Evolutionary conservation across 2,888 invertebrate species (phyloP), one percentile per base, ranked within the genome.

Genomic region (Machimus atricapillus): DNA sequence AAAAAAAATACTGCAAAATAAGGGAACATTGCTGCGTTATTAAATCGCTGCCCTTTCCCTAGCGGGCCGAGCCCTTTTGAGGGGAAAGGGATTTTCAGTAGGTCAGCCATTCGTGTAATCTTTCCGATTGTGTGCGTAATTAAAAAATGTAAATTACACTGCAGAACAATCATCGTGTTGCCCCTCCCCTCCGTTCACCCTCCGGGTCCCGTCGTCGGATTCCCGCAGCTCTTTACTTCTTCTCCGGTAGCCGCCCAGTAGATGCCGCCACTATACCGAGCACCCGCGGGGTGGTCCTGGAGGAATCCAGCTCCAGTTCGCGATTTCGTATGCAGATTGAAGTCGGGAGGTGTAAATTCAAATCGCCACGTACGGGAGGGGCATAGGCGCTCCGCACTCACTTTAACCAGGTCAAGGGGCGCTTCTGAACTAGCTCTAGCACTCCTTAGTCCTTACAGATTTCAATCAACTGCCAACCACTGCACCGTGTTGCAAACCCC

Each of bases 61-160:
- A 34, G 7, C 34, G 0, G 34, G 34, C 7, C 7, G 19, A 66
- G 1, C 23, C 66, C 27, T 66, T 66, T 23, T 19, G 12, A 46
- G 27, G 19, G 76, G 31, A 34, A 34, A 7, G 34, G 34, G 34
- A 0, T 34, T 37, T 4, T 14, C 73, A 74, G 23, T 16, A 31
- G 76, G 76, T 37, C 37, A 34, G 76, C 76, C 43, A 66, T 23
- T 27, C 46, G 79, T 27, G 14, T 23, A 66, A 27, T 27, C 66
- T 8, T 19, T 31, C 81, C n/a, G 58, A 9, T 82, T n/a, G 66
- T 66, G 58, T 82, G 82, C 82, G 82, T 82, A 82, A 82, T 82
- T 82, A 82, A 82, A 82, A 82, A 82, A 82, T 58, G 82, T 56
- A 82, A 82, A 82, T 82, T 82, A 14, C 66, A 34, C 4, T 82